Conservation (phyloP, 1,140 invertebrate genomes). For the Calliopsis andreniformis region DNA sequence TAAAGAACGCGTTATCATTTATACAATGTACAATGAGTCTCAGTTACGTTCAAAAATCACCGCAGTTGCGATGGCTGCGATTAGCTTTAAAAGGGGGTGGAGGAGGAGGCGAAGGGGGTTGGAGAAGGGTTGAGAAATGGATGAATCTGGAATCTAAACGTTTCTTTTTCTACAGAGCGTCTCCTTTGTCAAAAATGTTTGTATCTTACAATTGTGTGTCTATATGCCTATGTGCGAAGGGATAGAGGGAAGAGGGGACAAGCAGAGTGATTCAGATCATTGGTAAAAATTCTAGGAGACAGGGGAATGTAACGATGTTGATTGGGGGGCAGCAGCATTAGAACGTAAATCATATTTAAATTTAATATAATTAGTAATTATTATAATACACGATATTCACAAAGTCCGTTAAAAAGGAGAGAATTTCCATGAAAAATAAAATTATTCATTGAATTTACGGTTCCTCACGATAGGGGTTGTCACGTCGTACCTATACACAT, state of each 20-base stretch:
- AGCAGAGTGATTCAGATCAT: neutral
- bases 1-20: constrained; percentile 75
- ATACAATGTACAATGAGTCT: constrained; percentile 80
- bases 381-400: constrained; percentile 82
- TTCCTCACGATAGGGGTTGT: constrained; percentile 67
- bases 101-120: neutral
- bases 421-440: constrained; percentile 73
- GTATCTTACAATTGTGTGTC: constrained; percentile 66
- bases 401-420: constrained; percentile 78
- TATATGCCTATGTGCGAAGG: constrained; percentile 1
- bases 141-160: constrained; percentile 46
- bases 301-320: constrained; percentile 48
- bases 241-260: neutral
- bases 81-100: constrained; percentile 42
- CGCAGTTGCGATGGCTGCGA: constrained; percentile 67
- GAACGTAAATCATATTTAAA: constrained; percentile 79
- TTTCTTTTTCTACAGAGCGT: constrained; percentile 52
- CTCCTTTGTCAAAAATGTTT: constrained; percentile 60
- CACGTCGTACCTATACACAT: constrained; percentile 79
- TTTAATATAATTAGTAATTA: constrained; percentile 81
- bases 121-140: neutral
- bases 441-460: constrained; percentile 70
- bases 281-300: constrained; percentile 21
- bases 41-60: constrained; percentile 73
- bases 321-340: constrained; percentile 69